Evolutionary conservation across 1,140 invertebrate species (phyloP).

Genomic region (Drosophila ercepeae): DNA sequence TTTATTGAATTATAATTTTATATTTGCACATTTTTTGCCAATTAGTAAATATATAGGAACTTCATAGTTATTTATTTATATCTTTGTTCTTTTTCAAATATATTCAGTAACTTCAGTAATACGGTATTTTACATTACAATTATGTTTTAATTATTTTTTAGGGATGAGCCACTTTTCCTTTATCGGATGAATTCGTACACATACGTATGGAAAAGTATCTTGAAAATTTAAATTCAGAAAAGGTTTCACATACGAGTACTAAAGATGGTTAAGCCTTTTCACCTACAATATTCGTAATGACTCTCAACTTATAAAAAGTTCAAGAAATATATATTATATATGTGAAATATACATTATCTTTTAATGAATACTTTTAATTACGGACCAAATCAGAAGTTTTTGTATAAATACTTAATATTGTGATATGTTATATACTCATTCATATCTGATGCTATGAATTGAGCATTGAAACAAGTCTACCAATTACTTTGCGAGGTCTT

Average conservation of each 20-base stretch:
- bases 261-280: background rate
- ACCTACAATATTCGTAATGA: background rate
- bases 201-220: background rate
- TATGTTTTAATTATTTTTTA: slow-evolving; percentile 11
- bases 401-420: background rate
- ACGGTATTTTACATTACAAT: slow-evolving; percentile 28
- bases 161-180: background rate
- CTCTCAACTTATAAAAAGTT: background rate
- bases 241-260: background rate
- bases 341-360: background rate
- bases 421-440: slow-evolving; percentile 2
- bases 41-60: slow-evolving; percentile 75
- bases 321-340: background rate
- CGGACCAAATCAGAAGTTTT: background rate
- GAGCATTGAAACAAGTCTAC: background rate
- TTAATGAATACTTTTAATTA: background rate
- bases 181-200: background rate
- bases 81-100: slow-evolving; percentile 21
- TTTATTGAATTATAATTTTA: slow-evolving; percentile 73
- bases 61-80: slow-evolving; percentile 69
- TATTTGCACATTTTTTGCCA: slow-evolving; percentile 75
- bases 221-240: background rate
- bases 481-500: background rate
- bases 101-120: slow-evolving; percentile 63
- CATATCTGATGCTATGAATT: background rate